phyloP scores from a whole-genome alignment of 2,113 vertebrate species.

The Orientallactaga bullata region DNA sequence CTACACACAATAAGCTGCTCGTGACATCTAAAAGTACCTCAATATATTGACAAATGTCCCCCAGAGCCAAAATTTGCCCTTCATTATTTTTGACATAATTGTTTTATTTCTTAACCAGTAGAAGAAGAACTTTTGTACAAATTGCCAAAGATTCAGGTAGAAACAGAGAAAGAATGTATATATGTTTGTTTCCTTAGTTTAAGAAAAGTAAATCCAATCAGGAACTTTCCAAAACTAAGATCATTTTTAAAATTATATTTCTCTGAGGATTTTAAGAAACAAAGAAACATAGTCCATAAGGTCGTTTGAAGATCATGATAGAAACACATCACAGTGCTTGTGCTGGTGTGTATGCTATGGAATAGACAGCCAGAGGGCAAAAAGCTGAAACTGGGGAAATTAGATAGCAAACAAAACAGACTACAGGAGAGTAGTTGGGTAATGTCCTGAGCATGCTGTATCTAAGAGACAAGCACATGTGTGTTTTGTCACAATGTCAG shows the following conservation, averaged over 20 bases:
- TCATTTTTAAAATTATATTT: not conserved
- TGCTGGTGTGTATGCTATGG: not conserved
- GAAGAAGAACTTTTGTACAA: not conserved
- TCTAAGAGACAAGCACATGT: too few relatives aligned
- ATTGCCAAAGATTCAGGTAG: not conserved
- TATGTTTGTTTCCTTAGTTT: not conserved
- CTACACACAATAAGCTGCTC: not conserved
- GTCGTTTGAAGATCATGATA: not conserved
- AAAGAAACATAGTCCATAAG: not conserved
- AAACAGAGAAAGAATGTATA: not conserved
- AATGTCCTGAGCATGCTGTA: too few relatives aligned
- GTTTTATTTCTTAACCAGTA: not conserved
- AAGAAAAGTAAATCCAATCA: not conserved
- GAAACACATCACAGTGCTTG: not conserved
- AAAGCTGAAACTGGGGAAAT: slow-evolving; percentile 28
- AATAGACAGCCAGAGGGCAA: not conserved
- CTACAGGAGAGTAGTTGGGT: not conserved
- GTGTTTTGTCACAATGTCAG: too few relatives aligned
- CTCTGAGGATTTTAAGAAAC: slow-evolving; percentile 8
- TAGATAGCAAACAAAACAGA: not conserved
- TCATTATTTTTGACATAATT: not conserved
- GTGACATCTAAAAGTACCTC: not conserved
- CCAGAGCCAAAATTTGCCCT: not conserved
- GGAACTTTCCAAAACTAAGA: not conserved
- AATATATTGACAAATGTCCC: not conserved